Base-by-base conservation (phyloP, 2,113 vertebrate genomes). In the Corythornis cristatus region DNA sequence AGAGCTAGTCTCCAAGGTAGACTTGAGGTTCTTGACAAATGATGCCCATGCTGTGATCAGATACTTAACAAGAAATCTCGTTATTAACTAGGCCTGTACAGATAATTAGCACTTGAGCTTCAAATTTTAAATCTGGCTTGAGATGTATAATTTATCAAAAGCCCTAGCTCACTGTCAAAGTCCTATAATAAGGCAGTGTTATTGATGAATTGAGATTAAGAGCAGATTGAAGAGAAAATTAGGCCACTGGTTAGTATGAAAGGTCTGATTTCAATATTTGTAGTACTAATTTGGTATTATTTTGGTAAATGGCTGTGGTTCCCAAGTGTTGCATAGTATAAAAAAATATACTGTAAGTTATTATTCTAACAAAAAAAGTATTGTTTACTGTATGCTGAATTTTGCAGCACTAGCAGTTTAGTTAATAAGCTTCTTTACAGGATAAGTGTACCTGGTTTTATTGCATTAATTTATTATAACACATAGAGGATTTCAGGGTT, bases 41-140 rank as follows among this genome's bases (percentile, higher is more conserved):
- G 99, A 99, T 97, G 98, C 98, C 98, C 98, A 98, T 97, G 98
- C 98, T 99, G 98, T 98, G 99, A 99, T 99, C 99, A 99, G 99
- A 99, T 99, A 99, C 98, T 99, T 99, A 99, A 99, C 99, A 99
- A 99, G 99, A 98, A 98, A 99, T 99, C 98, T 98, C 98, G 99
- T 99, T 99, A 99, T 99, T 99, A 99, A 99, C 98, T 98, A 99
- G 98, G 99, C 98, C 99, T 99, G 99, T 99, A 98, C 98, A 99
- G 98, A 99, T 99, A 99, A 99, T 99, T 99, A 99, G 99, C 98
- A 99, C 98, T 99, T 99, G 99, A 99, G 99, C 98, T 98, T 99
- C 98, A 99, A 98, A 98, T 99, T 99, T 99, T 98, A 99, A 99
- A 99, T 99, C 98, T 98, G 98, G 98, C 98, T 98, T 98, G 98